phyloP scores from a whole-genome alignment of 2,888 invertebrate species.

The Thereva unica region DNA sequence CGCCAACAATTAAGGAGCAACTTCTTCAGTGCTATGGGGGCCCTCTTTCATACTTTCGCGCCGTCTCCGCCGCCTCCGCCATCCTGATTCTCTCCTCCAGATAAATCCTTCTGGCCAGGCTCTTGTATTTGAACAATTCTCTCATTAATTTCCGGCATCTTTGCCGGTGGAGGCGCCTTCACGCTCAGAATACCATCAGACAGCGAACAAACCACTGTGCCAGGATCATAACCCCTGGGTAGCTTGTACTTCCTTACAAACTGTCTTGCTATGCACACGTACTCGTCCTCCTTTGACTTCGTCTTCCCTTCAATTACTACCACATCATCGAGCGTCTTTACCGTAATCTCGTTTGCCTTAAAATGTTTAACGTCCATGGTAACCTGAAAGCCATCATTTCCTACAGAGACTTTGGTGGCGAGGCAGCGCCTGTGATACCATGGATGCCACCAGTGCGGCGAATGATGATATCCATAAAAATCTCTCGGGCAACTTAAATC shows the following conservation, averaged over 20 bases:
- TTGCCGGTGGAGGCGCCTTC: slow-evolving; percentile 63
- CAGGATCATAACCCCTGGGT: slow-evolving; percentile 70
- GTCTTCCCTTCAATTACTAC: slow-evolving; percentile 72
- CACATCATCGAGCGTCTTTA: slow-evolving; percentile 67
- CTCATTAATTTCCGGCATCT: slow-evolving; percentile 49
- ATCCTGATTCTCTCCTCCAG: no score
- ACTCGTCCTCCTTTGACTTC: slow-evolving; percentile 71
- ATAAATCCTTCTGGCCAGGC: slow-evolving; percentile 58
- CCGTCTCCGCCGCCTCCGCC: no score
- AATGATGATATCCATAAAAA: no score
- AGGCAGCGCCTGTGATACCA: no score
- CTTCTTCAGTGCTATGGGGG: no score
- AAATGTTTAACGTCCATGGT: slow-evolving; percentile 71
- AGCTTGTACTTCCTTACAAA: slow-evolving; percentile 73
- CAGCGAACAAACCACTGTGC: slow-evolving; percentile 71
- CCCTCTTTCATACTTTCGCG: no score
- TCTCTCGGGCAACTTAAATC: no score
- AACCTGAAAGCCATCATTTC: slow-evolving; percentile 71
- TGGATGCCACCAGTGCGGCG: no score
- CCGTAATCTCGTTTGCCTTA: slow-evolving; percentile 68
- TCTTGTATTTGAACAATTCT: slow-evolving; percentile 65
- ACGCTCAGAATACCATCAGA: slow-evolving; percentile 70
- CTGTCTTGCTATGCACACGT: slow-evolving; percentile 78
- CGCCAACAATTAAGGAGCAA: no score
- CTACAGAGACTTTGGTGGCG: slow-evolving; percentile 44